Evolutionary conservation across 2,888 invertebrate species (phyloP), one percentile per base, ranked within the genome.

Genomic region (Serrognathus titanus): DNA sequence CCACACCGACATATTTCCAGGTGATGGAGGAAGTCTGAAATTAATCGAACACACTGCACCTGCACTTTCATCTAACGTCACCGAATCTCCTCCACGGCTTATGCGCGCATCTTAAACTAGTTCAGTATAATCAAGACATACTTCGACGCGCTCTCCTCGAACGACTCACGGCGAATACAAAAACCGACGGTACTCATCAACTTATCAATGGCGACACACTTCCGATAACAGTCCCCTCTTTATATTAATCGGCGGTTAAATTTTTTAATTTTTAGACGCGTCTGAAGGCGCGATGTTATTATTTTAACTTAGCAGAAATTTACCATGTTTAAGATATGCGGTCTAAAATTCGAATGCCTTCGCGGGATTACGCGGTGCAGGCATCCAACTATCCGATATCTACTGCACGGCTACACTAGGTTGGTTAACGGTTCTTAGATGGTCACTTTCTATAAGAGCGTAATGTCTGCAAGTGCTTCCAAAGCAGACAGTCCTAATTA

Each of bases 151-250:
- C 68, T 69, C 69, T 69, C 68, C 57, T 62, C 70, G 68, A 64
- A 66, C 66, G 69, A 61, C 68, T 68, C 66, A 59, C 63, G 68
- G 69, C 69, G 73, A 75, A 71, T 71, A 71, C 66, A 66, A 69
- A 67, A 63, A 62, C 57, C 58, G 61, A 60, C 55, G 61, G 57
- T 64, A 61, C 60, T 67, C 65, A 64, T 67, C 66, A 62, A 69
- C 70, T 72, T 75, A 74, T 74, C 72, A 74, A 69, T 74, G 69
- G 63, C 73, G 76, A 71, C 76, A 75, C 62, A 76, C 76, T 75
- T 75, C 69, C 62, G 45, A 48, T 50, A 58, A 55, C 48, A 48
- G 52, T 48, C 59, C 55, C 60, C 59, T 53, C 50, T 54, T 54
- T 51, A 51, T 49, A 53, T 49, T 45, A 41, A 43, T 3, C 20